Percentiles rank a stretch among this genome's conserved stretches.
Evolutionary conservation across 2,797 vertebrate species (phyloP).

Genomic region (Hemibagrus guttatus): DNA sequence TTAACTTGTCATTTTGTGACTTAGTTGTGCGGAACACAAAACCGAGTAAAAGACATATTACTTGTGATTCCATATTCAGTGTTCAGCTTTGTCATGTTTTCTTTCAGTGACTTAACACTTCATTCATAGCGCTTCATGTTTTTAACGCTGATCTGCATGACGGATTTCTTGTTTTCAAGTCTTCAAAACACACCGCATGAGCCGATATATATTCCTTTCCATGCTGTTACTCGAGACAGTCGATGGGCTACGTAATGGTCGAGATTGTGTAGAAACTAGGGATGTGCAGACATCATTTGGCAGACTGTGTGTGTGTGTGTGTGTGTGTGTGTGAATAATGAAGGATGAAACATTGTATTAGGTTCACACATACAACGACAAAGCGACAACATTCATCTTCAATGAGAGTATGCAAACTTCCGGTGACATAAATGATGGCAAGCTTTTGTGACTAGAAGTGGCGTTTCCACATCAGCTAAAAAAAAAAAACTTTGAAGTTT

Average conservation of each 20-base stretch:
- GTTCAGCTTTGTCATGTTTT: neutral
- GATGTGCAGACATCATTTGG: neutral
- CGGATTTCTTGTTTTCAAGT: neutral
- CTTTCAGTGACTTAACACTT: neutral
- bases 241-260: neutral
- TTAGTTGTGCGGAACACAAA: neutral
- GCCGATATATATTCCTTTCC: neutral
- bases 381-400: no score
- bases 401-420: no score
- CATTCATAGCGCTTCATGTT: neutral
- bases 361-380: no score
- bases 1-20: neutral
- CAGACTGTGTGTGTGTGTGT: neutral
- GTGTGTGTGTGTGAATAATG: neutral
- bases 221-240: neutral
- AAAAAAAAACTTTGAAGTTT: no score
- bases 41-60: neutral
- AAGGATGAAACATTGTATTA: neutral
- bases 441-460: no score
- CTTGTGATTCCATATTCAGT: neutral
- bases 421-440: no score
- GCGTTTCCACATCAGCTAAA: no score
- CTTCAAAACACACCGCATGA: neutral
- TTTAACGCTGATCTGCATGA: neutral
- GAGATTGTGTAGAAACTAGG: neutral